A percentile compares a stretch with the other conserved stretches of the same genome.
Conservation (phyloP, 2,797 vertebrate genomes). For the Crocidura indochinensis region DNA sequence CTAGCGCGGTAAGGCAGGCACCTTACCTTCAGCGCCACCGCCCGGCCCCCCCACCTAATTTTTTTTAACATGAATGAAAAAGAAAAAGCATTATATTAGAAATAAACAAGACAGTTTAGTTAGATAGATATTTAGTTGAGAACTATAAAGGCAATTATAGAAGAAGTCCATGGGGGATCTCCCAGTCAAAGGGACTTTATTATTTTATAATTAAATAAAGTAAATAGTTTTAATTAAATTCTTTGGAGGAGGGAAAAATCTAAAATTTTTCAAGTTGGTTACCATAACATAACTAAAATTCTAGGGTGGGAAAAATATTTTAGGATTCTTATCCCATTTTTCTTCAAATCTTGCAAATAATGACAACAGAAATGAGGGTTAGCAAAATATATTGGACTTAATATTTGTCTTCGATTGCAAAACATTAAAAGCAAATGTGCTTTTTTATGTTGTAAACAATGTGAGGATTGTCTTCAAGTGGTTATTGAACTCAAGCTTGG, state of each 20-base stretch:
- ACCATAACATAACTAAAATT: constrained; percentile 50
- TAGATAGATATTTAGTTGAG: constrained; percentile 40
- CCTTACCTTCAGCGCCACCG: no score
- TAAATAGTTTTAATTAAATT: not conserved
- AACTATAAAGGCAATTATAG: constrained; percentile 32
- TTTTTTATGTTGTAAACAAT: constrained; percentile 26
- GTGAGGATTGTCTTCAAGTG: constrained; percentile 26
- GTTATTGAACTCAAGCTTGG: constrained; percentile 21
- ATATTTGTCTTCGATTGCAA: constrained; percentile 19
- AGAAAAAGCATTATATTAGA: not conserved
- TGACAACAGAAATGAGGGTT: not conserved
- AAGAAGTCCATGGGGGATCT: constrained; percentile 39
- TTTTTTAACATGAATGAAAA: not conserved
- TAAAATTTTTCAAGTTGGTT: constrained; percentile 22
- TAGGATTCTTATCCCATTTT: not conserved
- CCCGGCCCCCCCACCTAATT: no score
- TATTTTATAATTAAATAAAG: constrained; percentile 72
- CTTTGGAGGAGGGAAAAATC: constrained; percentile 23
- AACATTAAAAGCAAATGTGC: not conserved
- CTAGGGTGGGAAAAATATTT: constrained; percentile 33
- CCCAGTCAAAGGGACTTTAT: constrained; percentile 3
- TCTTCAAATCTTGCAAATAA: constrained; percentile 13
- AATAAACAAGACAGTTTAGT: constrained; percentile 25
- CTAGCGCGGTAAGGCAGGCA: no score
- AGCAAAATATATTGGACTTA: constrained; percentile 27